A percentile compares a stretch with the other conserved stretches of the same genome.
phyloP scores from a whole-genome alignment of 2,888 invertebrate genomes.

The Carabus problematicus region DNA sequence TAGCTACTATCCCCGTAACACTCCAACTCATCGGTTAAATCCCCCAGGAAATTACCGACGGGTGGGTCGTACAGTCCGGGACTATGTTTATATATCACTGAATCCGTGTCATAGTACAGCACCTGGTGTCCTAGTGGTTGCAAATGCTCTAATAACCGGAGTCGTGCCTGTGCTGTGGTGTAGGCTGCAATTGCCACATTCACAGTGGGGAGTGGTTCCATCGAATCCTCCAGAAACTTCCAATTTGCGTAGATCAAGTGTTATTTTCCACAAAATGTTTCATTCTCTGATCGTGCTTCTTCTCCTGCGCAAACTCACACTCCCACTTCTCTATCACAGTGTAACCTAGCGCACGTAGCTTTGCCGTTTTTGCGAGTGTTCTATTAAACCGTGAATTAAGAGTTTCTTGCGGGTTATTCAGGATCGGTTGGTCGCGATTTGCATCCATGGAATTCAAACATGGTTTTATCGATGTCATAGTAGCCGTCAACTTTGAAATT shows the following conservation, averaged over 20 bases:
- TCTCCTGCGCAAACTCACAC: not conserved
- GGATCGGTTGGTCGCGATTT: not conserved
- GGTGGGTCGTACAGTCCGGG: constrained; percentile 44
- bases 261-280: not conserved
- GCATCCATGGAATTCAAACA: not conserved
- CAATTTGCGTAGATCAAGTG: constrained; percentile 45
- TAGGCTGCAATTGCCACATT: constrained; percentile 53
- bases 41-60: constrained; percentile 52
- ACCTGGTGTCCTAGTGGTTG: constrained; percentile 46
- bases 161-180: constrained; percentile 46
- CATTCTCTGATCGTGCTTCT: not conserved
- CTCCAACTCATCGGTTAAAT: constrained; percentile 47
- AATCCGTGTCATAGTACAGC: constrained; percentile 52
- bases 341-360: not conserved
- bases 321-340: not conserved
- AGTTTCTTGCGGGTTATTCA: not conserved
- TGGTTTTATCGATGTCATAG: not conserved
- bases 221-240: constrained; percentile 44
- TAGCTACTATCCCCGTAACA: too few species aligned
- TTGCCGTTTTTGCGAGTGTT: not conserved
- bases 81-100: constrained; percentile 49
- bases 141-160: constrained; percentile 46
- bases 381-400: not conserved
- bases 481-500: not conserved
- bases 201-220: constrained; percentile 39